Evolutionary conservation across 2,888 invertebrate genomes (phyloP), one percentile per base, ranked within the genome.

Genomic region (Acronicta leporina): DNA sequence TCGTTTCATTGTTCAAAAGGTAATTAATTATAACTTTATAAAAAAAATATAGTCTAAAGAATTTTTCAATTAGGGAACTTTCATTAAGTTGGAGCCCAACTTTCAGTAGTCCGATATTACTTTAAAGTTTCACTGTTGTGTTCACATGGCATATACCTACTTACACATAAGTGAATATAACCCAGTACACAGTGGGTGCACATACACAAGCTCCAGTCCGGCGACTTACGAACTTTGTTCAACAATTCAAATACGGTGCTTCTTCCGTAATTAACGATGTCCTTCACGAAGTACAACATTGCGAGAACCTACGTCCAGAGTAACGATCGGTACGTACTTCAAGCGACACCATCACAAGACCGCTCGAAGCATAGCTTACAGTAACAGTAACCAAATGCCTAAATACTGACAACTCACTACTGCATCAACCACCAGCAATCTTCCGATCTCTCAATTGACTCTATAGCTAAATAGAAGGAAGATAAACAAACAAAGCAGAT

Each of bases 401-500:
- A 20, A 56, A 51, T 51, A 56, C 42, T 43, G 8, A 48, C 44
- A 27, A 20, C 27, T 50, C 43, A 44, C 51, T 63, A 66, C 43
- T 44, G 15, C 55, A 64, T 44, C 59, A 25, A 46, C 45, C 47
- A 50, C 48, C 43, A 10, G n/a, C 46, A 42, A 46, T 40, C 49
- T 38, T 25, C 38, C 51, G 45, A 49, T 49, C 54, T 16, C 57
- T 44, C 20, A 27, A 67, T 45, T 56, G 25, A 68, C 44, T 61
- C 53, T 63, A 73, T 65, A 46, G 61, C 65, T 59, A 65, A 51
- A 63, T 73, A 48, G 55, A 53, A 54, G 63, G 53, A 63, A 65
- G 56, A 63, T 76, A 73, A 77, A 71, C 53, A 74, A 73, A 74
- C 68, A 68, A 73, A 77, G 77, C 68, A 50, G 49, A 59, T 61